Evolutionary conservation across 2,888 invertebrate species (phyloP).

Genomic region (Melanostoma mellinum): DNA sequence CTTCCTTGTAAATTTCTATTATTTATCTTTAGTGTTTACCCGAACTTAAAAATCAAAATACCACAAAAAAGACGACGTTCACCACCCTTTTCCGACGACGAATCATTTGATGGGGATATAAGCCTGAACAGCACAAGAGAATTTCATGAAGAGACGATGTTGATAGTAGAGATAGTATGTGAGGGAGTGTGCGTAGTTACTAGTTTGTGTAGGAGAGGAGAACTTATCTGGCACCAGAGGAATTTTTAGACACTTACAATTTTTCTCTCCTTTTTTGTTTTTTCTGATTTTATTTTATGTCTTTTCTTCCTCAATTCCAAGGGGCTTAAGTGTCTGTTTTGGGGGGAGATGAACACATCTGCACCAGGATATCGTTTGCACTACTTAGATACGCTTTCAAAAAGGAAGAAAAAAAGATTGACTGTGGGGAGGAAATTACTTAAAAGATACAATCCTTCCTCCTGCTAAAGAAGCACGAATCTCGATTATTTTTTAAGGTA

Average conservation of each 20-base stretch:
- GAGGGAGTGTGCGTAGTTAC: slow-evolving; percentile 70
- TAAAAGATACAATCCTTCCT: slow-evolving; percentile 34
- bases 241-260: slow-evolving; percentile 40
- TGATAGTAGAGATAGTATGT: slow-evolving; percentile 46
- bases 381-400: slow-evolving; percentile 46
- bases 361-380: slow-evolving; percentile 62
- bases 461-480: slow-evolving; percentile 38
- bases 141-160: slow-evolving; percentile 42
- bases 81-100: slow-evolving; percentile 62
- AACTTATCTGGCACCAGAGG: slow-evolving; percentile 48
- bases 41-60: slow-evolving; percentile 68
- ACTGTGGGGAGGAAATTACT: slow-evolving; percentile 37
- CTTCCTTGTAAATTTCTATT: background rate
- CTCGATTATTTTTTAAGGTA: slow-evolving; percentile 9
- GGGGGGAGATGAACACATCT: slow-evolving; percentile 19
- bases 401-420: slow-evolving; percentile 5
- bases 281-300: slow-evolving; percentile 17
- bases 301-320: slow-evolving; percentile 1
- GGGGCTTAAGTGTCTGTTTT: slow-evolving; percentile 24
- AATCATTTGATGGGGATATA: slow-evolving; percentile 62
- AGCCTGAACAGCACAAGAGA: slow-evolving; percentile 38
- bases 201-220: slow-evolving; percentile 55
- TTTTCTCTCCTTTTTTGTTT: slow-evolving; percentile 15
- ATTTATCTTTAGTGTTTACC: slow-evolving; percentile 40
- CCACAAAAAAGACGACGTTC: slow-evolving; percentile 62